These are phyloP conservation scores for Drosophila glabriapex DNA, from an alignment of 2,888 invertebrate species.

Conservation along the genomic window DNA sequence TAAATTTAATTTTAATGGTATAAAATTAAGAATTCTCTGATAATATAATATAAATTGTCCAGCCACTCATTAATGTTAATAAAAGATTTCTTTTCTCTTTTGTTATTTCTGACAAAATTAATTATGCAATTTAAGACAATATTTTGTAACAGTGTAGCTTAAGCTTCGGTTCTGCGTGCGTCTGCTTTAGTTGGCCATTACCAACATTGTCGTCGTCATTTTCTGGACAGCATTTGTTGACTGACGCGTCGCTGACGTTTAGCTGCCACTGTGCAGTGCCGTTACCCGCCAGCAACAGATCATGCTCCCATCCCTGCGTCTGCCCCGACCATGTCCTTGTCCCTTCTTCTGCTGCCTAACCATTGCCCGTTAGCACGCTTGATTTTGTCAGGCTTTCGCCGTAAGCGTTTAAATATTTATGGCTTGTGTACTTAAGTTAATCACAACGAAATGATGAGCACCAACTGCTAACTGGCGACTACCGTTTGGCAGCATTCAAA, in stretches of 20 bases:
- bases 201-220: conserved; percentile 47
- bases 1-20: background rate
- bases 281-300: conserved; percentile 11
- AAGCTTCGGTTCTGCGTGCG: background rate
- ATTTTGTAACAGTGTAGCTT: background rate
- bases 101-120: background rate
- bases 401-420: conserved; percentile 77
- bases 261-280: conserved; percentile 51
- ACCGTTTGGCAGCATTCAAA: conserved; percentile 62
- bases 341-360: conserved; percentile 4
- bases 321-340: background rate
- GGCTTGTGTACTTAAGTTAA: conserved; percentile 81
- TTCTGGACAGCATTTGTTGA: conserved; percentile 37
- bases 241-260: conserved; percentile 54
- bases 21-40: background rate
- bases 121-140: background rate
- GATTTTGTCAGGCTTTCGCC: conserved; percentile 29
- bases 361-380: conserved; percentile 6
- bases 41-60: background rate
- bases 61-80: background rate
- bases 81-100: background rate
- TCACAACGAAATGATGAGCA: conserved; percentile 73
- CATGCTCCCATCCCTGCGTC: background rate
- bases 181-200: conserved; percentile 57
- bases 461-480: conserved; percentile 54